Base-by-base conservation (phyloP, 2,113 vertebrate species). In the Stigmatopora nigra region DNA sequence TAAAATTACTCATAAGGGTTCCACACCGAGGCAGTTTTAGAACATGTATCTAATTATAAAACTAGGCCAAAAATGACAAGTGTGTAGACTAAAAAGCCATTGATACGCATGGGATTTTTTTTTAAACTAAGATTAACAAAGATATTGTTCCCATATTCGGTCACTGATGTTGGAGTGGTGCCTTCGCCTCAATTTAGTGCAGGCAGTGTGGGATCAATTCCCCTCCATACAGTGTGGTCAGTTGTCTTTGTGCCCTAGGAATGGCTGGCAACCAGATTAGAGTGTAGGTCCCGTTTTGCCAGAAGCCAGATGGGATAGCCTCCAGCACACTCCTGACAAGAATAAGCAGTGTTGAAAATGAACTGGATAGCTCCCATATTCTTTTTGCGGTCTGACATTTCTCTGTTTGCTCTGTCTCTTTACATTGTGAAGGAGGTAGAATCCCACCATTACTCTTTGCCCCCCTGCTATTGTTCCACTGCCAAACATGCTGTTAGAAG, bases 361-460 rank as follows among this genome's bases (percentile, higher is more conserved):
- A 31, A 31, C 1, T 31, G 25, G 25, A 31, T 31, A 31, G 25
- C 25, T 31, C 25, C 14, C 56, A 31, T 64, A 13, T 14, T 67
- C 61, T 68, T 62, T 63, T 68, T 47, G 49, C 31, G 75, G 57
- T 65, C n/a, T n/a, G 31, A n/a, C 68, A 46, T 53, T 25, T 63
- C 61, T 55, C 48, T 79, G 62, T 79, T 79, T 85, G 68, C 67
- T 72, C 64, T 46, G 55, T 78, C 61, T 85, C 72, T 82, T 84
- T 80, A 78, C 78, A 56, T 63, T 77, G 56, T 70, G 63, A 72
- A 60, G 61, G 60, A 41, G 76, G 49, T 57, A 63, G 38, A 71
- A 58, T 68, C 48, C 67, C 64, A 69, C 65, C 70, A 70, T 59
- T 14, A 11, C 46, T 56, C 49, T 58, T 74, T 72, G 63, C 61